These are phyloP conservation scores for Bothrops jararaca DNA, from an alignment of 2,113 vertebrate genomes.

Conservation along the genomic window DNA sequence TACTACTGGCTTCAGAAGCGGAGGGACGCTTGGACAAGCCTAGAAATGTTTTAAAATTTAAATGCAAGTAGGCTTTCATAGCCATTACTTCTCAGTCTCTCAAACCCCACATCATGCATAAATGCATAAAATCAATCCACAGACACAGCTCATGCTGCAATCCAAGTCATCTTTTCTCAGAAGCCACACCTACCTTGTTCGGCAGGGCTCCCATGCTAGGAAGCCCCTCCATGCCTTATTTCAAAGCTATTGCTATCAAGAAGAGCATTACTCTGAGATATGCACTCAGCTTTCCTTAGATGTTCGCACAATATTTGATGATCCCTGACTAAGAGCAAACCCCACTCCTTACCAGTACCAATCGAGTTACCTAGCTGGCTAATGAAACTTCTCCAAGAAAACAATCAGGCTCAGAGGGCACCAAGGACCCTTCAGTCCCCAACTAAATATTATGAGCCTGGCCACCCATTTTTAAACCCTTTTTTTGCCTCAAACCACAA, in stretches of 20 bases:
- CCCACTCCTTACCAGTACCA: not conserved
- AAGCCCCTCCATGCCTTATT: not conserved
- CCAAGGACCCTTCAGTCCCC: not conserved
- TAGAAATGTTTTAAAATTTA: slow-evolving; percentile 35
- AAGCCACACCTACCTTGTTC: not conserved
- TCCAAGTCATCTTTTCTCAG: not conserved
- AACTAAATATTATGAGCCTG: not conserved
- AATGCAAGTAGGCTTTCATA: not conserved
- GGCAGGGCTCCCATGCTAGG: not conserved
- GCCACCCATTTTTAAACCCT: not conserved
- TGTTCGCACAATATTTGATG: not conserved
- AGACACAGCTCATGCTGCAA: not conserved
- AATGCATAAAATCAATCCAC: not conserved
- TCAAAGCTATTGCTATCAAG: not conserved
- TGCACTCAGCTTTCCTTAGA: not conserved
- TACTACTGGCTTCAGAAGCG: slow-evolving; percentile 60
- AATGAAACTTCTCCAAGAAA: not conserved
- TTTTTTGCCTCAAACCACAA: not conserved
- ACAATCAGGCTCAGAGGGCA: not conserved
- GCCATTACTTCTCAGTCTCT: not conserved
- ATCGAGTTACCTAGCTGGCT: not conserved
- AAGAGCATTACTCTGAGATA: not conserved
- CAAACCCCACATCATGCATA: not conserved
- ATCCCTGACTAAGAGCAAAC: not conserved
- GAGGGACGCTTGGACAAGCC: slow-evolving; percentile 66